These are phyloP conservation scores for Sylvicola cinctus DNA, from an alignment of 2,888 invertebrate species.

Conservation along the genomic window DNA sequence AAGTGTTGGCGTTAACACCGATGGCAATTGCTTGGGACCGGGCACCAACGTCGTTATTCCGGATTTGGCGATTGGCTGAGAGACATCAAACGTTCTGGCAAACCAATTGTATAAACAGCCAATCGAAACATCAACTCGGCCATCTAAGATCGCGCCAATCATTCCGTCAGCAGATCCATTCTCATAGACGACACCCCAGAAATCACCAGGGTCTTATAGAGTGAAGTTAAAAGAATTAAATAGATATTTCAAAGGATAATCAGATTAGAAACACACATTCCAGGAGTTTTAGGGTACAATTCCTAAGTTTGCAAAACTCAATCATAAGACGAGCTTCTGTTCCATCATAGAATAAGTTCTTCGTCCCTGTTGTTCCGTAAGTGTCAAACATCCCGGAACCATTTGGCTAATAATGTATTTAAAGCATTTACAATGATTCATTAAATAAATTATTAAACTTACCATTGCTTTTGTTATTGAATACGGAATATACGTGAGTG, in stretches of 20 bases:
- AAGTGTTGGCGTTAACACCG: no score
- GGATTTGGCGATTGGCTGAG: slow-evolving; percentile 18
- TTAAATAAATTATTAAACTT: no score
- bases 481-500: no score
- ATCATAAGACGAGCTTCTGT: slow-evolving; percentile 17
- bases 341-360: slow-evolving; percentile 15
- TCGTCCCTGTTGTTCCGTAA: slow-evolving; percentile 11
- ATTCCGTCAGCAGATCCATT: slow-evolving; percentile 19
- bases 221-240: no score
- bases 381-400: slow-evolving; percentile 17
- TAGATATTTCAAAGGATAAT: no score
- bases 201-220: no score
- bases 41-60: slow-evolving; percentile 19
- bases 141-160: slow-evolving; percentile 18
- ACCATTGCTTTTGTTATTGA: no score
- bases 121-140: slow-evolving; percentile 18
- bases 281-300: slow-evolving; percentile 17
- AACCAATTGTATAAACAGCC: slow-evolving; percentile 24
- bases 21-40: slow-evolving; percentile 11
- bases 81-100: slow-evolving; percentile 18
- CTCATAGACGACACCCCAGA: slow-evolving; percentile 19
- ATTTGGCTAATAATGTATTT: slow-evolving; percentile 5
- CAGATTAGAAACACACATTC: no score
- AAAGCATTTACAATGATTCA: no score
- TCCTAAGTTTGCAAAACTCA: slow-evolving; percentile 17